Percentiles rank a stretch among this genome's conserved stretches.
phyloP scores from a whole-genome alignment of 2,888 invertebrate genomes.

The Scaptomyza tumidula region DNA sequence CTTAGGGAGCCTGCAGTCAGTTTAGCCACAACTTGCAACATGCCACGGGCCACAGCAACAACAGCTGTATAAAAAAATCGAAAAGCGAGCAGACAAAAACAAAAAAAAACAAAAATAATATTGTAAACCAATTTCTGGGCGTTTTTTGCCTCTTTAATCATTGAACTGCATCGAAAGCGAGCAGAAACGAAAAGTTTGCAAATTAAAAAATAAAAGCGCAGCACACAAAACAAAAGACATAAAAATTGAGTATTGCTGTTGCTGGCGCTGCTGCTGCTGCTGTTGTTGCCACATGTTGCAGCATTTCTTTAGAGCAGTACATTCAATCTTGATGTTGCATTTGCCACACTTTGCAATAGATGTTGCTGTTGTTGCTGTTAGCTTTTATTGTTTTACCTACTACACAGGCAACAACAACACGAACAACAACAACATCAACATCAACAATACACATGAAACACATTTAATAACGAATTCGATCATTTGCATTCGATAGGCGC shows the following conservation, averaged over 20 bases:
- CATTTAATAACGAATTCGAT: constrained; percentile 71
- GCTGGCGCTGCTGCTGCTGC: constrained; percentile 37
- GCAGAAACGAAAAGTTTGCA: constrained; percentile 71
- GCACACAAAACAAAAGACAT: constrained; percentile 72
- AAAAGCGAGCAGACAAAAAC: constrained; percentile 54
- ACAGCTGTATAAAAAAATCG: neutral
- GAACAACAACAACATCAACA: constrained; percentile 3
- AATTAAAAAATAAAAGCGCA: constrained; percentile 72
- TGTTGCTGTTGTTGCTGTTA: constrained; percentile 28
- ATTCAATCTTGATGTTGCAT: constrained; percentile 73
- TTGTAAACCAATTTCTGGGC: constrained; percentile 77
- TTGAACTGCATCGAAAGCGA: constrained; percentile 76
- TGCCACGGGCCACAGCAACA: constrained; percentile 61
- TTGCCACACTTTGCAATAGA: constrained; percentile 59
- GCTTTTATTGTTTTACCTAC: constrained; percentile 59
- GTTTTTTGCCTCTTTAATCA: constrained; percentile 77
- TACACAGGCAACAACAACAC: constrained; percentile 15
- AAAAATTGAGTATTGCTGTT: constrained; percentile 47
- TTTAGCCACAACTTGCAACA: constrained; percentile 61
- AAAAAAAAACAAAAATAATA: constrained; percentile 29
- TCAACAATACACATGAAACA: constrained; percentile 43
- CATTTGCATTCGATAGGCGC: constrained; percentile 78
- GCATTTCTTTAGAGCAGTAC: constrained; percentile 70
- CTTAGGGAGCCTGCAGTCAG: constrained; percentile 54
- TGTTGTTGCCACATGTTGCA: constrained; percentile 78